Evolutionary conservation across 1,140 invertebrate genomes (phyloP).

Genomic region (Drosophila pruinosa): DNA sequence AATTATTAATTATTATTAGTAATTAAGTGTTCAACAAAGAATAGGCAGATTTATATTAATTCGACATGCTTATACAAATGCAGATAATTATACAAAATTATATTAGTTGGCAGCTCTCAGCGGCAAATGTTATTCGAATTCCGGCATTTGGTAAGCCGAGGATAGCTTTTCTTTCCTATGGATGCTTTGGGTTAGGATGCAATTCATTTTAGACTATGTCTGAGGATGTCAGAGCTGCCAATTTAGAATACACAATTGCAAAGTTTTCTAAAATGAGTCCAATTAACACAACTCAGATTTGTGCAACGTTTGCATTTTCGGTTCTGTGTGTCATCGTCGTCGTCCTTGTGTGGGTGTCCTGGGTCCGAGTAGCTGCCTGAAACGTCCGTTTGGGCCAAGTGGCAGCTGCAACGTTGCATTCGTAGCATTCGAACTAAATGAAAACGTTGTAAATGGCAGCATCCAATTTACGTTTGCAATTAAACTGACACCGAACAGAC

Average conservation of each 20-base stretch:
- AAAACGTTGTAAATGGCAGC: constrained; percentile 78
- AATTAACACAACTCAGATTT: constrained; percentile 76
- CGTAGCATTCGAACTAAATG: constrained; percentile 62
- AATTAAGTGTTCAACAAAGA: too few relatives aligned
- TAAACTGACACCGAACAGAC: constrained; percentile 80
- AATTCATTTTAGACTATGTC: constrained; percentile 31
- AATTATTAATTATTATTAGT: too few relatives aligned
- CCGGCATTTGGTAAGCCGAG: neutral
- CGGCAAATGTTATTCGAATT: neutral
- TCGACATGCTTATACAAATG: too few relatives aligned
- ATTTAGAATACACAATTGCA: constrained; percentile 71
- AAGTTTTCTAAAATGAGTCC: constrained; percentile 75
- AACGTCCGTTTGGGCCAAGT: constrained; percentile 59
- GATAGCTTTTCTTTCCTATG: neutral
- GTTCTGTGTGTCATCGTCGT: neutral
- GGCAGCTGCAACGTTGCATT: constrained; percentile 50
- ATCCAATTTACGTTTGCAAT: constrained; percentile 82
- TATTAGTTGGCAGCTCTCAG: neutral
- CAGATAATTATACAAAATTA: neutral
- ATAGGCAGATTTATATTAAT: too few relatives aligned
- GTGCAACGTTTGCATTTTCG: constrained; percentile 69
- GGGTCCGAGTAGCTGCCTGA: constrained; percentile 48
- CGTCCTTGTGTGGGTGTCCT: constrained; percentile 7
- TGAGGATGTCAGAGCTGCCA: constrained; percentile 59
- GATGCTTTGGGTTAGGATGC: neutral